Evolutionary conservation across 2,113 vertebrate genomes (phyloP).

Genomic region (Notarius quadriscutis): DNA sequence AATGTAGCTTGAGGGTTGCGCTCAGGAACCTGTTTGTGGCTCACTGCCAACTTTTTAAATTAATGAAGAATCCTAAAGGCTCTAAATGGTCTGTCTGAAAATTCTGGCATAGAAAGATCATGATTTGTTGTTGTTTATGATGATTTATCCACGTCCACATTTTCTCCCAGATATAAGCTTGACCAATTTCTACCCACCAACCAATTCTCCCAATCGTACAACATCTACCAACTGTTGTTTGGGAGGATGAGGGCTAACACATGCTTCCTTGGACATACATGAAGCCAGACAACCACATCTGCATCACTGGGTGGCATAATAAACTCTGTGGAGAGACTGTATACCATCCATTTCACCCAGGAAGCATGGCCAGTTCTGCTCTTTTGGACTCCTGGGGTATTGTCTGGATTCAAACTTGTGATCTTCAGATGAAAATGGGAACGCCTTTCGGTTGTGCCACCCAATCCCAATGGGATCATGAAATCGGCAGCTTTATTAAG

Average conservation of each 20-base stretch:
- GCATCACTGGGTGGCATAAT: background rate
- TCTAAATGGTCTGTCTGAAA: background rate
- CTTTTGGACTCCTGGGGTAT: background rate
- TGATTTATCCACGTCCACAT: too few relatives aligned
- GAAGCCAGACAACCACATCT: background rate
- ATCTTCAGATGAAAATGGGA: background rate
- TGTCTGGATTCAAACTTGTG: background rate
- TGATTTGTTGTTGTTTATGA: background rate
- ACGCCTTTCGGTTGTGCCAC: background rate
- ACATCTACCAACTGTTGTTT: constrained; percentile 17
- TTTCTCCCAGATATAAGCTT: background rate
- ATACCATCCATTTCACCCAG: background rate
- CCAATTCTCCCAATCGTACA: background rate
- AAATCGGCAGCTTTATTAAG: too few relatives aligned
- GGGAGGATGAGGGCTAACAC: background rate
- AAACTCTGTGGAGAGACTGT: background rate
- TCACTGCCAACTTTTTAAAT: background rate
- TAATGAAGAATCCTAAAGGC: background rate
- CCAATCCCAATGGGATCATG: too few relatives aligned
- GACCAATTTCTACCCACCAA: background rate
- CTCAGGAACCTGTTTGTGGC: background rate
- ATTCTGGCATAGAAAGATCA: background rate
- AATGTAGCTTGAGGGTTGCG: background rate
- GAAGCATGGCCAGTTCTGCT: background rate
- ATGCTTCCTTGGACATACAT: background rate